Conservation (phyloP, 92 coral and sea anemone genomes). For the Actinostola sp. region DNA sequence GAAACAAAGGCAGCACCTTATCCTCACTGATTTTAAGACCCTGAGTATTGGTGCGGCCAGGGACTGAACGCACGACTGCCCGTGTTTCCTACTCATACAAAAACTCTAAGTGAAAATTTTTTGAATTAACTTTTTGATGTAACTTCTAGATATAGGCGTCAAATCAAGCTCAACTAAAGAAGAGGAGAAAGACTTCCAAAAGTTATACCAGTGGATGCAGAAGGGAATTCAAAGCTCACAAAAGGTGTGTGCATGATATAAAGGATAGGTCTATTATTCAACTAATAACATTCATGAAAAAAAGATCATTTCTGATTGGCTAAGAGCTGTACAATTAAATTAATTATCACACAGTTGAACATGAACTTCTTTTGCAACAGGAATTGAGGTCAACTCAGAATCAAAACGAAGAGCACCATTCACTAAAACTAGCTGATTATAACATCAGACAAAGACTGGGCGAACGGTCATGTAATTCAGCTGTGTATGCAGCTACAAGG, state of each 20-base stretch:
- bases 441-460: conserved; percentile 79
- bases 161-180: conserved; percentile 41
- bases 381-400: not conserved
- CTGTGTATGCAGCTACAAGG: conserved; percentile 78
- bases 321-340: too few species aligned
- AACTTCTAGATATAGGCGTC: conserved; percentile 49
- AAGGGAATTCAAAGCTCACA: conserved; percentile 31
- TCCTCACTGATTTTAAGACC: too few species aligned
- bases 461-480: conserved; percentile 71
- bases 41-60: too few species aligned
- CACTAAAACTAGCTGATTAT: conserved; percentile 67
- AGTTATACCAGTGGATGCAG: conserved; percentile 65
- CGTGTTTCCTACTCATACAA: too few species aligned
- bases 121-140: not conserved
- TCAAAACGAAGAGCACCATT: conserved; percentile 16
- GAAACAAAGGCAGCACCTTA: too few species aligned
- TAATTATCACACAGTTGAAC: too few species aligned
- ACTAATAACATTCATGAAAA: too few species aligned
- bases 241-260: too few species aligned
- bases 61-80: too few species aligned
- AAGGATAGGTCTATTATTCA: not conserved
- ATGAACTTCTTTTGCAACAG: not conserved
- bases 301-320: not conserved
- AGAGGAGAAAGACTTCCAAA: conserved; percentile 57
- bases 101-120: not conserved